phyloP scores from a whole-genome alignment of 2,888 invertebrate species.

The Amphiduros pacificus region DNA sequence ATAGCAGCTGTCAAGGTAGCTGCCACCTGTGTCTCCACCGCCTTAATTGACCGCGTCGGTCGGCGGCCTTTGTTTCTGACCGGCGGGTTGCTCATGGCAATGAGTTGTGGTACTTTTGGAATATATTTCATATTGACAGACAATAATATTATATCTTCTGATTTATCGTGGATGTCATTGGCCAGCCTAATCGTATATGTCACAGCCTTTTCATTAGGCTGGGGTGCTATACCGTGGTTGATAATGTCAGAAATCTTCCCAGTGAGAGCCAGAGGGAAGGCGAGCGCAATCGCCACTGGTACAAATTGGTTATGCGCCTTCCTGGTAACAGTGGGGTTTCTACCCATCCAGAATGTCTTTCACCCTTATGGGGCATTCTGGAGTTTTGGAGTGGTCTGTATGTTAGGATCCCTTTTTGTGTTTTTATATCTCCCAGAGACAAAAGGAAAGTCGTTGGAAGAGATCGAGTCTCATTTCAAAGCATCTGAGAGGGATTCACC shows the following conservation, averaged over 20 bases:
- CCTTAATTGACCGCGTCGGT: conserved; percentile 4
- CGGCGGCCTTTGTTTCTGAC: background rate
- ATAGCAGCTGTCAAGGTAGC: conserved; percentile 7
- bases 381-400: conserved; percentile 4
- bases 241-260: conserved; percentile 10
- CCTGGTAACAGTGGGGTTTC: conserved; percentile 6
- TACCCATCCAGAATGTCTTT: background rate
- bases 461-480: too few species aligned
- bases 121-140: conserved; percentile 2
- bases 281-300: background rate
- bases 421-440: conserved; percentile 5
- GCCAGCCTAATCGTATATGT: conserved; percentile 2
- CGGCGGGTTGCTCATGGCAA: background rate
- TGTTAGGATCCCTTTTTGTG: background rate
- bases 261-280: background rate
- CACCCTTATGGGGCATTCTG: conserved; percentile 10
- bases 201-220: conserved; percentile 2
- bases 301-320: conserved; percentile 6
- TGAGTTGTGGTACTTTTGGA: background rate
- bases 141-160: background rate
- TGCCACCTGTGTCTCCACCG: background rate
- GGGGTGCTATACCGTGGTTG: conserved; percentile 11
- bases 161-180: conserved; percentile 1
- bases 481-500: too few species aligned
- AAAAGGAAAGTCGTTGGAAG: conserved; percentile 12